Conservation (phyloP, 2,797 vertebrate species). For the Acanthurus tractus region DNA sequence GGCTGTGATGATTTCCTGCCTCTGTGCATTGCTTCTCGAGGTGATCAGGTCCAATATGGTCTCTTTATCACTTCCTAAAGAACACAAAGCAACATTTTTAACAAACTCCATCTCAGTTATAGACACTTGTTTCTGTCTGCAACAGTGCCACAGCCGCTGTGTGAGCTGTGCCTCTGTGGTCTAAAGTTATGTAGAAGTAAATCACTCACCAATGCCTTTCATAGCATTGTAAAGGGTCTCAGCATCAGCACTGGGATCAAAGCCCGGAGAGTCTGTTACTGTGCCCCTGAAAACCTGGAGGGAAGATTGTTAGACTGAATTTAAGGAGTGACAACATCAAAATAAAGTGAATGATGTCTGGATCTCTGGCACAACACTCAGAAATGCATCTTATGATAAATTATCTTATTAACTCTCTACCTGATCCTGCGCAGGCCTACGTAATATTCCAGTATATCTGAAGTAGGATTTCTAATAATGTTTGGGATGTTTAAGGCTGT, state of each 20-base stretch:
- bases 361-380: too few species aligned
- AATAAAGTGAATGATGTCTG: too few species aligned
- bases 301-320: conserved; percentile 8
- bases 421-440: too few species aligned
- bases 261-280: conserved; percentile 87
- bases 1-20: conserved; percentile 89
- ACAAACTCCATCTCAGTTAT: neutral
- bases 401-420: too few species aligned
- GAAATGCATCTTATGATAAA: too few species aligned
- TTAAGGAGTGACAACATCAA: neutral
- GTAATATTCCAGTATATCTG: too few species aligned
- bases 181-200: neutral
- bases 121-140: neutral
- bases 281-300: conserved; percentile 92
- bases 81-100: conserved; percentile 38
- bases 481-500: too few species aligned
- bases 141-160: neutral
- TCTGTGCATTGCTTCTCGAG: conserved; percentile 92
- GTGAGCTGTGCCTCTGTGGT: neutral
- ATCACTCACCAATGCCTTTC: conserved; percentile 94
- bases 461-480: too few species aligned
- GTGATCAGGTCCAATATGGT: conserved; percentile 94
- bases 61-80: conserved; percentile 95
- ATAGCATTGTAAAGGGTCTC: conserved; percentile 94
- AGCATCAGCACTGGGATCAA: conserved; percentile 90